Percentiles rank a stretch among this genome's conserved stretches.
Conservation (phyloP, 2,888 invertebrate species). For the Agrochola lychnidis region DNA sequence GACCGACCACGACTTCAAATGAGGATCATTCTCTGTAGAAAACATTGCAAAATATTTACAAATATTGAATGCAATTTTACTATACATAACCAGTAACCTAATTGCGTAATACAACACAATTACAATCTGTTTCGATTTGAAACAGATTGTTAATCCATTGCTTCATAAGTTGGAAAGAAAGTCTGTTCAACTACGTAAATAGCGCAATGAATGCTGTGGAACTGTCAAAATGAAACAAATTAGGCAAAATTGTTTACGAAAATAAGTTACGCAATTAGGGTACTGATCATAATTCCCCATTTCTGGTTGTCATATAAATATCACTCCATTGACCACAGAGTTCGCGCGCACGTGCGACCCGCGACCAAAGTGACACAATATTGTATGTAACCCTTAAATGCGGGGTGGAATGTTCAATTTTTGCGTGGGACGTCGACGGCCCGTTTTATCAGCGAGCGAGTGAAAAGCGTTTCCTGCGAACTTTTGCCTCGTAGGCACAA, state of each 20-base stretch:
- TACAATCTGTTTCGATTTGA: no score
- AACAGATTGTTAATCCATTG: no score
- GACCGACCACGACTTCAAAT: neutral
- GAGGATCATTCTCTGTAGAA: neutral
- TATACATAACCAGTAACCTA: neutral
- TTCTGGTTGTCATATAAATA: slow-evolving; percentile 34
- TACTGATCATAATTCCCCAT: neutral
- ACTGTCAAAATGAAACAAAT: no score
- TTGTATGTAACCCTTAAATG: slow-evolving; percentile 49
- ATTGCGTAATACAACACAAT: no score
- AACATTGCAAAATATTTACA: neutral
- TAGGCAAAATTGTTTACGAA: no score
- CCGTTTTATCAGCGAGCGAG: slow-evolving; percentile 32
- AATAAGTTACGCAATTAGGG: no score
- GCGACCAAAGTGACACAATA: slow-evolving; percentile 37
- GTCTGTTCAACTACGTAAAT: no score
- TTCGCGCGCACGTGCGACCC: slow-evolving; percentile 1
- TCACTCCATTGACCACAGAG: slow-evolving; percentile 27
- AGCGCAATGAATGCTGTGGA: no score
- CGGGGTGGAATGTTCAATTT: slow-evolving; percentile 47
- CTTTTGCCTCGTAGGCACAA: slow-evolving; percentile 30
- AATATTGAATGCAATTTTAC: neutral
- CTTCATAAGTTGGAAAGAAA: no score
- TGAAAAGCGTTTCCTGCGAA: slow-evolving; percentile 40
- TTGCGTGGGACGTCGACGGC: slow-evolving; percentile 31